Percentiles rank a stretch among this genome's conserved stretches.
These are phyloP conservation scores for Boulengeromyrus knoepffleri DNA, from an alignment of 2,113 vertebrate genomes.

Conservation along the genomic window DNA sequence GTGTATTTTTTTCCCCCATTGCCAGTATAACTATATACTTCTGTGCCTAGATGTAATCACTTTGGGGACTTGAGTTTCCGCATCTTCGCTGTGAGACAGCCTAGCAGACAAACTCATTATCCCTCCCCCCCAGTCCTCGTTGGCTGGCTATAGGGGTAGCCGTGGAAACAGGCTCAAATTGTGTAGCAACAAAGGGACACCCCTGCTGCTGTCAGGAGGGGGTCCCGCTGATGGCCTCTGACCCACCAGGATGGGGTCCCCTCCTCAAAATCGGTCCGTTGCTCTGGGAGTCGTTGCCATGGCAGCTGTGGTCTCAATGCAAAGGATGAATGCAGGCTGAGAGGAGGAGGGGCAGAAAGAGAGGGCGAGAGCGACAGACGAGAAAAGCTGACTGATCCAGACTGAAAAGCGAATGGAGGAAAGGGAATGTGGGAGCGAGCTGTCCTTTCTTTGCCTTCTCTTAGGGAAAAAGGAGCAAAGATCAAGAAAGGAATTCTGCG, in stretches of 20 bases:
- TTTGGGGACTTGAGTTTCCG: not conserved
- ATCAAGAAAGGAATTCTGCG: slow-evolving; percentile 25
- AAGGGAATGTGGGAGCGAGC: slow-evolving; percentile 14
- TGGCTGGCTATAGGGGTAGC: slow-evolving; percentile 55
- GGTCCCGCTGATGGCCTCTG: slow-evolving; percentile 58
- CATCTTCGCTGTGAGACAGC: slow-evolving; percentile 8
- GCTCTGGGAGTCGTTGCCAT: slow-evolving; percentile 57
- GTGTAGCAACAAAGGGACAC: slow-evolving; percentile 61
- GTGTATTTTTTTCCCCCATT: not conserved
- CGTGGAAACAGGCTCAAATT: slow-evolving; percentile 63
- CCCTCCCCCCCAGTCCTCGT: slow-evolving; percentile 30
- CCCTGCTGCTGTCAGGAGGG: slow-evolving; percentile 60
- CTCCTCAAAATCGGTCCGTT: slow-evolving; percentile 30
- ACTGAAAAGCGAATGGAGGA: slow-evolving; percentile 14
- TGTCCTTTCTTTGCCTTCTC: slow-evolving; percentile 17
- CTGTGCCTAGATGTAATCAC: not conserved
- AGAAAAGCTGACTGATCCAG: slow-evolving; percentile 16
- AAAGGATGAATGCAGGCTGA: slow-evolving; percentile 39
- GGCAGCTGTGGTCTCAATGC: slow-evolving; percentile 51
- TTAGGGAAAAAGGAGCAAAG: slow-evolving; percentile 39
- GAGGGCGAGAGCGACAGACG: not conserved
- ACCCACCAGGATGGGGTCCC: slow-evolving; percentile 51
- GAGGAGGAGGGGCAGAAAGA: slow-evolving; percentile 28
- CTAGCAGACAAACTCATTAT: slow-evolving; percentile 21
- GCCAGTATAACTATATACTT: not conserved